phyloP scores from a whole-genome alignment of 1,140 invertebrate genomes.

The Drosophila sturtevanti region DNA sequence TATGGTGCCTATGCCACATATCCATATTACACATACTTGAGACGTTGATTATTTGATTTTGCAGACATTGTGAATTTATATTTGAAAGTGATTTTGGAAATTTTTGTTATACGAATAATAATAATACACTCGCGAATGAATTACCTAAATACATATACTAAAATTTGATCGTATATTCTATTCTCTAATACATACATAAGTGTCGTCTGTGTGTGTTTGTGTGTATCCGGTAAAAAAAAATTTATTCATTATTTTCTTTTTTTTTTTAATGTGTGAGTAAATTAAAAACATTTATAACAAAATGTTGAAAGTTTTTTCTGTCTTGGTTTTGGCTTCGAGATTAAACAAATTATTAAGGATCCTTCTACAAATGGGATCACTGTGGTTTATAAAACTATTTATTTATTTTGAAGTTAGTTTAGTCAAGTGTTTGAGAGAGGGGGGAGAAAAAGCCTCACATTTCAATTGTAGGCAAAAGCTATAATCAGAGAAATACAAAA shows the following conservation, averaged over 20 bases:
- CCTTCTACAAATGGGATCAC: no score
- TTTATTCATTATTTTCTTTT: neutral
- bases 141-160: no score
- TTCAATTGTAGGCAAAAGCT: no score
- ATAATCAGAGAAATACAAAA: no score
- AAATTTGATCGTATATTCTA: neutral
- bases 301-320: neutral
- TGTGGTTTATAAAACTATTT: no score
- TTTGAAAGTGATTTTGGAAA: neutral
- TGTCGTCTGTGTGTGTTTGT: neutral
- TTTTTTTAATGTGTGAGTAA: neutral
- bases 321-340: no score
- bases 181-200: neutral
- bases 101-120: neutral
- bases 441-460: no score
- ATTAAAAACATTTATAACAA: neutral
- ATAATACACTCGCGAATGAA: no score
- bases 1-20: constrained; percentile 71
- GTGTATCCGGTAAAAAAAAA: neutral
- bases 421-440: no score
- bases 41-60: constrained; percentile 45
- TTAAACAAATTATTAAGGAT: no score
- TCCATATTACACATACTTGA: constrained; percentile 68
- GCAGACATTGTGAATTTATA: neutral
- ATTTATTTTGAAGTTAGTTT: no score